phyloP scores from a whole-genome alignment of 2,113 vertebrate species.

The Tursiops truncatus region DNA sequence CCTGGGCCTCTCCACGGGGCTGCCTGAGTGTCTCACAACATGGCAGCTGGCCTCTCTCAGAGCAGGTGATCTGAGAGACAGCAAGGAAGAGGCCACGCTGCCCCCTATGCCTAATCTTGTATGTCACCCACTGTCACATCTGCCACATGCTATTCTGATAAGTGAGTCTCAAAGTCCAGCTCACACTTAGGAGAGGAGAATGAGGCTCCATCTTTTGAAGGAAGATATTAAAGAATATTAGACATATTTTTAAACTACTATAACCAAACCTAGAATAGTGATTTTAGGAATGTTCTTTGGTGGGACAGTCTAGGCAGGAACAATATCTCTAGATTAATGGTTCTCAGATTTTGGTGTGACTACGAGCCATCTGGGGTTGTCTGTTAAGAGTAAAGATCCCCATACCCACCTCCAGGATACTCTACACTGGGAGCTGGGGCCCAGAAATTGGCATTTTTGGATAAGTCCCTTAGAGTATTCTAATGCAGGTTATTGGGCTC shows the following conservation, averaged over 20 bases:
- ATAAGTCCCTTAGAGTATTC: neutral
- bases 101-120: neutral
- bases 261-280: neutral
- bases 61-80: neutral
- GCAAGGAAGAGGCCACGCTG: no score
- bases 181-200: neutral
- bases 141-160: neutral
- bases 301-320: neutral
- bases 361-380: neutral
- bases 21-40: neutral
- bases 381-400: neutral
- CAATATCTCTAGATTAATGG: neutral
- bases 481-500: no score
- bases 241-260: neutral
- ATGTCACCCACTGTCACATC: neutral
- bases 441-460: neutral
- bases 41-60: neutral
- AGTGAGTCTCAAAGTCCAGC: neutral
- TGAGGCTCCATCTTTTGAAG: neutral
- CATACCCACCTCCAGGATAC: neutral
- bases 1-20: fast-evolving
- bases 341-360: neutral
- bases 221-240: neutral
- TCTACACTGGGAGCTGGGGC: neutral
- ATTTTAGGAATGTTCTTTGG: neutral